These are phyloP conservation scores for Ariopsis seemanni DNA, from an alignment of 2,113 vertebrate genomes.

Conservation along the genomic window DNA sequence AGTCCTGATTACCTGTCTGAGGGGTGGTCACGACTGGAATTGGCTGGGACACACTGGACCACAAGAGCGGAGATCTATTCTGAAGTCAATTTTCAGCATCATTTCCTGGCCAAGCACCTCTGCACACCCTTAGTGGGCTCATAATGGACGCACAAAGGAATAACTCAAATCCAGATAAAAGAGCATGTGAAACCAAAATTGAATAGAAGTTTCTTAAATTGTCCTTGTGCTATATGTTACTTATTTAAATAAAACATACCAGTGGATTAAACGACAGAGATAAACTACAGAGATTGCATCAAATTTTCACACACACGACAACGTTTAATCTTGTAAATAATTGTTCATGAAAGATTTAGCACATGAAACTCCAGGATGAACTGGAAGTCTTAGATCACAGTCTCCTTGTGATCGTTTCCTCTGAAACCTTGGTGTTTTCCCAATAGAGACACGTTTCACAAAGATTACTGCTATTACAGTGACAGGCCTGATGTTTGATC, in stretches of 20 bases:
- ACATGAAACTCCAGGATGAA: not conserved
- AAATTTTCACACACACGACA: not conserved
- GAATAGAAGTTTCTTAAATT: constrained; percentile 24
- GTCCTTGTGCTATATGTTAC: not conserved
- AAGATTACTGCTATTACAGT: constrained; percentile 39
- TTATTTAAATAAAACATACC: not conserved
- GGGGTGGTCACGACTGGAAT: constrained; percentile 39
- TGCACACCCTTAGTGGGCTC: constrained; percentile 25
- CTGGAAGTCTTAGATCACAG: constrained; percentile 3
- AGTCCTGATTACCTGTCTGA: constrained; percentile 29
- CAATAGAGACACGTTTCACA: constrained; percentile 20
- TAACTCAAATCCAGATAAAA: constrained; percentile 37
- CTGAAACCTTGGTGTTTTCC: constrained; percentile 26
- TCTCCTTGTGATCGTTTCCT: not conserved
- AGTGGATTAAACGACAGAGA: not conserved
- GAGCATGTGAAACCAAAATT: constrained; percentile 1
- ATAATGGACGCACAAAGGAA: constrained; percentile 28
- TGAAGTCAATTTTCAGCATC: constrained; percentile 43
- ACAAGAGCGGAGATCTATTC: constrained; percentile 32
- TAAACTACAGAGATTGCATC: not conserved
- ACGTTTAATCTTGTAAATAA: constrained; percentile 9
- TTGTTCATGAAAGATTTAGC: constrained; percentile 10
- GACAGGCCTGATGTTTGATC: constrained; percentile 48
- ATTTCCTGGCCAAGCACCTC: constrained; percentile 43
- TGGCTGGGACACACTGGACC: constrained; percentile 37